These are phyloP conservation scores for Taeniopygia guttata DNA, from an alignment of 2,797 vertebrate species.

Conservation along the genomic window DNA sequence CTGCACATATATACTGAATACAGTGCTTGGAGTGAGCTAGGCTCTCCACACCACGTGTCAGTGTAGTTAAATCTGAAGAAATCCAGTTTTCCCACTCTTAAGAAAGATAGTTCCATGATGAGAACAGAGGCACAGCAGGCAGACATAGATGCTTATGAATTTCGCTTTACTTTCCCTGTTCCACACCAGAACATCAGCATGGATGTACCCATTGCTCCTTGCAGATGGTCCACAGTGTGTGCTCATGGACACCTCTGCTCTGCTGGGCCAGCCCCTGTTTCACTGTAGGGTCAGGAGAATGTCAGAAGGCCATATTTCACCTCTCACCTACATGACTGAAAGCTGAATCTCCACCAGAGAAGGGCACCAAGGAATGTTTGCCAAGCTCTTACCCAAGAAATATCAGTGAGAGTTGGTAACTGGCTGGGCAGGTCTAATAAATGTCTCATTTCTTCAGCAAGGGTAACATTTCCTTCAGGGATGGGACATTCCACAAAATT, in stretches of 20 bases:
- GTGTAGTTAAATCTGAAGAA: neutral
- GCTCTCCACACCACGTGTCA: neutral
- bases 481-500: neutral
- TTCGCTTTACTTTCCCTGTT: neutral
- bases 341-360: neutral
- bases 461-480: neutral
- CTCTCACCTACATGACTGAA: neutral
- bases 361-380: neutral
- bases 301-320: neutral
- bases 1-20: neutral
- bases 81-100: neutral
- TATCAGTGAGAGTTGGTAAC: neutral
- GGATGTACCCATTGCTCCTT: neutral
- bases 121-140: neutral
- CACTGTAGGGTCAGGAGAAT: neutral
- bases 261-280: neutral
- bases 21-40: neutral
- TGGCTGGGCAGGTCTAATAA: neutral
- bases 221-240: neutral
- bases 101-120: neutral
- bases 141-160: neutral
- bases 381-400: neutral
- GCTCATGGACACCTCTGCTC: neutral
- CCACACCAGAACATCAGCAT: neutral
- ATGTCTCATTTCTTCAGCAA: neutral